A percentile compares a stretch with the other conserved stretches of the same genome.
Evolutionary conservation across 35 echinoderm and acorn worm species (phyloP).

Genomic region (Lytechinus pictus): DNA sequence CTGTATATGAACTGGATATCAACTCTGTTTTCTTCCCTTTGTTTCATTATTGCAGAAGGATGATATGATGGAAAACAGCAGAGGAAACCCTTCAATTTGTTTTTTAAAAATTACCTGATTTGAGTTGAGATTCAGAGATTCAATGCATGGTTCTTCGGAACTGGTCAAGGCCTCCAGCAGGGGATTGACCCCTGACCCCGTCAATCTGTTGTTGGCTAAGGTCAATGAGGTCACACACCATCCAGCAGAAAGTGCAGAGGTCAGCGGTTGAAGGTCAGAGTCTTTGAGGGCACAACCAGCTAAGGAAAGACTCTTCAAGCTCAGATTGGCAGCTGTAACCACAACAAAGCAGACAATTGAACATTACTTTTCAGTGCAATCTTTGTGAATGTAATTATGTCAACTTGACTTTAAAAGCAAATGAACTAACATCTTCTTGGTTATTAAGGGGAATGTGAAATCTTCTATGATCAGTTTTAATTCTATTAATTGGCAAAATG

Average conservation of each 20-base stretch:
- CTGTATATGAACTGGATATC: too few species aligned
- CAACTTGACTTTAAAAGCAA: too few species aligned
- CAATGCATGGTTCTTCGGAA: background rate
- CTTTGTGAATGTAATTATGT: background rate
- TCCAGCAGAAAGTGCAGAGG: slow-evolving; percentile 46
- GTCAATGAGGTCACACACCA: slow-evolving; percentile 60
- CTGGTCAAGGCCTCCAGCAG: slow-evolving; percentile 55
- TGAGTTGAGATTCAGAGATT: slow-evolving; percentile 31
- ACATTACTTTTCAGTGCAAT: background rate
- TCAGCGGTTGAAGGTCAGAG: slow-evolving; percentile 66
- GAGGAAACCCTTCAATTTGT: background rate
- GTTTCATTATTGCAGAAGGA: too few species aligned
- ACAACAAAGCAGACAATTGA: background rate
- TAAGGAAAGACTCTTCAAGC: slow-evolving; percentile 62
- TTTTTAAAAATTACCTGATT: background rate
- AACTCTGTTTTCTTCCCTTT: too few species aligned
- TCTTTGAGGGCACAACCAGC: slow-evolving; percentile 72
- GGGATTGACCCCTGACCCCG: slow-evolving; percentile 34
- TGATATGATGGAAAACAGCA: background rate
- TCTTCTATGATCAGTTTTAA: too few species aligned
- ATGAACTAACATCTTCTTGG: too few species aligned
- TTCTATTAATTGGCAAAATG: too few species aligned
- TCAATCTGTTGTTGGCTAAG: slow-evolving; percentile 69
- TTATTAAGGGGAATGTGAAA: too few species aligned
- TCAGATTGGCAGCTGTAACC: background rate